Evolutionary conservation across 1,140 invertebrate genomes (phyloP), one percentile per base, ranked within the genome.

Genomic region (Trichonephila clavipes): DNA sequence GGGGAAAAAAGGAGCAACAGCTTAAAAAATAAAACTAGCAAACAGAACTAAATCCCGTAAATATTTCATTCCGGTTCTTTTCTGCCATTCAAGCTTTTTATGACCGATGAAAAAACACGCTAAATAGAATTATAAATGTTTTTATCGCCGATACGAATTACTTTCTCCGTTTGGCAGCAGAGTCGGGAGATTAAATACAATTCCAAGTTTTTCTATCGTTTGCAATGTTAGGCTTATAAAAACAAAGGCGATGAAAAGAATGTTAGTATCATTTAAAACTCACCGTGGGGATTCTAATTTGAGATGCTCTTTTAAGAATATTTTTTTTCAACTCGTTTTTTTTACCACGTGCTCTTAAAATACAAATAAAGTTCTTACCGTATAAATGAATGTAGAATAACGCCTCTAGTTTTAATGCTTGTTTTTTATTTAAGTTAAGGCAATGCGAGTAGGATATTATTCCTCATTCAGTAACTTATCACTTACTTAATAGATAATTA

Each of bases 51-150:
- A 89, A 89, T 89, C 88, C 66, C 64, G 88, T 89, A 89, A 89
- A 89, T 89, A 89, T 89, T 89, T 89, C 88, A 89, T 77, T 77
- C 69, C 88, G 44, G 28, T 61, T 89, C 88, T 16, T 77, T 77
- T 89, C 64, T 64, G 40, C 51, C 34, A 44, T 44, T 62, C 85
- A 58, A 40, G 58, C 61, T 89, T 89, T 89, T 89, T 89, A 89
- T 58, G 88, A 58, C 62, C 86, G 51, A 88, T 40, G 61, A 66
- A 64, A 88, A 88, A 24, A 44, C 12, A 62, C 34, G 59, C 85
- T 88, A 88, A 88, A 88, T 88, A 88, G 86, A 88, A 88, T 88
- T 88, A 88, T 88, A 88, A 88, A 88, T 88, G 85, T 88, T 88
- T 88, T 88, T 88, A 88, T 88, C 61, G 85, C 85, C 86, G 58